Percentiles rank a stretch among this genome's conserved stretches.
phyloP scores from a whole-genome alignment of 2,113 vertebrate genomes.

The Python bivittatus region DNA sequence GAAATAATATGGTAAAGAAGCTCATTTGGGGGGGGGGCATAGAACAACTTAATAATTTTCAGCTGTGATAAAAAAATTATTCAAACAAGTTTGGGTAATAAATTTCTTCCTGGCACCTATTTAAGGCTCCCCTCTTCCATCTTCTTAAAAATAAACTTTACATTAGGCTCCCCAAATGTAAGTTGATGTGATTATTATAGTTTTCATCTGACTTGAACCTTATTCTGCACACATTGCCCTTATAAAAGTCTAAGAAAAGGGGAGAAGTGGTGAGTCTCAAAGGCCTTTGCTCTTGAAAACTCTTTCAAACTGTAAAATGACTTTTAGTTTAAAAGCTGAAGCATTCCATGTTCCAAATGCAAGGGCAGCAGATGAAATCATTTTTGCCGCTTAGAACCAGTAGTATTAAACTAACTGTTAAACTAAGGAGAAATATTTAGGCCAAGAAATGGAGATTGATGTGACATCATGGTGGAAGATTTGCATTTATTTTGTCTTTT shows the following conservation, averaged over 20 bases:
- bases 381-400: slow-evolving; percentile 36
- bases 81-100: neutral
- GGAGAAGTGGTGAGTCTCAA: neutral
- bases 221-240: neutral
- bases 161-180: neutral
- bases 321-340: neutral
- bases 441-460: slow-evolving; percentile 3
- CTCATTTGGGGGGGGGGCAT: neutral
- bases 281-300: neutral
- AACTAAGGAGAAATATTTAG: slow-evolving; percentile 21
- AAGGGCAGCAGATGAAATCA: slow-evolving; percentile 9
- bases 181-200: neutral
- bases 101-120: neutral
- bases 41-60: neutral
- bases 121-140: neutral
- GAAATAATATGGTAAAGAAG: neutral
- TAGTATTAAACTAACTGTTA: slow-evolving; percentile 21
- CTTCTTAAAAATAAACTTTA: neutral
- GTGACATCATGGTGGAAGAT: rapidly evolving
- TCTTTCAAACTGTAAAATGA: neutral
- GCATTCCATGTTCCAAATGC: neutral
- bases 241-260: neutral
- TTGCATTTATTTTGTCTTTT: slow-evolving; percentile 11
- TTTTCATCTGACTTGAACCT: neutral
- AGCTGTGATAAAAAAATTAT: neutral